Base-by-base conservation (phyloP, 2,888 invertebrate genomes). In the Netelia inedita region DNA sequence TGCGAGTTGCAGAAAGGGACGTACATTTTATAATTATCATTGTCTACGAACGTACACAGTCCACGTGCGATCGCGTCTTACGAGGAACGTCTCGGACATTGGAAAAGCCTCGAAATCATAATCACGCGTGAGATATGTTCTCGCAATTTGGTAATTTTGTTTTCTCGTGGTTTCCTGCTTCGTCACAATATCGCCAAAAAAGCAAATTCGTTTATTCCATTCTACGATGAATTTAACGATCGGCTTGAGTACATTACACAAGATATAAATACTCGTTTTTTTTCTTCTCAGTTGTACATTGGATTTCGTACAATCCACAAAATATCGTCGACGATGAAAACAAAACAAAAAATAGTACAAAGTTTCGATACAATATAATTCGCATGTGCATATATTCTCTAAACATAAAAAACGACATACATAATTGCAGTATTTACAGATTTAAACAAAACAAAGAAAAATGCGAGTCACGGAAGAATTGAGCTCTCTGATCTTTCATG, bases 381-480 rank as follows among this genome's bases (percentile, higher is more conserved):
- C 68, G 59, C 75, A 82, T 82, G 75, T 75, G 55, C 79, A 76
- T 76, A 83, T 80, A 83, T 80, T 69, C 68, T 80, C 76, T 80
- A 73, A 85, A 78, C 78, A 41, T 74, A 79, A 78, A 65, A 19
- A 59, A 79, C 61, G 61, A 66, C 55, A 65, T 73, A 76, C 78
- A 69, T 41, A 63, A 57, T 73, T 81, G 53, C 76, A 65, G 11
- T 83, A 83, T 85, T 79, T 78, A 80, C 80, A 85, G n/a, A 66
- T 61, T 50, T 46, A n/a, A 41, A 35, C 35, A 46, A 65, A 57
- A 5, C 53, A 65, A 73, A 66, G 11, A 82, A 85, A 57, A 82
- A 85, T 76, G 71, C 61, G 61, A 9, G 28, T 72, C 59, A 68
- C 72, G 66, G 41, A 74, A 84, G 81, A 81, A 11, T 79, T 59